Conservation (phyloP, 2,888 invertebrate species). For the Lymantria monacha region DNA sequence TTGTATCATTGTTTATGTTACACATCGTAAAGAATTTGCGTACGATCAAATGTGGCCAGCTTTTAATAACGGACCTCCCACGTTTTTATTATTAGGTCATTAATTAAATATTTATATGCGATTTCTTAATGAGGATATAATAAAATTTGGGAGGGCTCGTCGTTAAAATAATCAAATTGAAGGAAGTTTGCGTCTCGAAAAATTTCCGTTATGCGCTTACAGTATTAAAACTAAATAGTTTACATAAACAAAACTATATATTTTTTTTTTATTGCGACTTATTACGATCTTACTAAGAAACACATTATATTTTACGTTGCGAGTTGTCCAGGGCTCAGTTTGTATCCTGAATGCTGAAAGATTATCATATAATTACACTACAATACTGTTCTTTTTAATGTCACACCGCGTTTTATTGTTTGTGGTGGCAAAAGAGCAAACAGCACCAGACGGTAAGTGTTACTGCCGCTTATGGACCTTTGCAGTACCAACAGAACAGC, state of each 20-base stretch:
- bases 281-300: neutral
- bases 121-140: conserved; percentile 26
- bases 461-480: too few relatives aligned
- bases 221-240: neutral
- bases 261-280: neutral
- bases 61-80: conserved; percentile 24
- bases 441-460: too few relatives aligned
- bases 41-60: conserved; percentile 15
- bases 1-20: conserved; percentile 10
- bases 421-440: too few relatives aligned
- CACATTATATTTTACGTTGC: neutral
- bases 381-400: too few relatives aligned
- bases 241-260: conserved; percentile 1
- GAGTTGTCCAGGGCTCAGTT: too few relatives aligned
- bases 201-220: neutral
- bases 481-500: too few relatives aligned
- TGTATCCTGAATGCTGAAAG: too few relatives aligned
- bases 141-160: conserved; percentile 22
- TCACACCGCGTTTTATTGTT: too few relatives aligned
- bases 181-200: neutral
- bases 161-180: conserved; percentile 7
- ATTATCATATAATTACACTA: too few relatives aligned
- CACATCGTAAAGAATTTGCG: conserved; percentile 15
- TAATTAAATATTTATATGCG: conserved; percentile 10
- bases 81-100: conserved; percentile 21